Conservation (phyloP, 1,140 invertebrate species). For the Sitobion miscanthi region DNA sequence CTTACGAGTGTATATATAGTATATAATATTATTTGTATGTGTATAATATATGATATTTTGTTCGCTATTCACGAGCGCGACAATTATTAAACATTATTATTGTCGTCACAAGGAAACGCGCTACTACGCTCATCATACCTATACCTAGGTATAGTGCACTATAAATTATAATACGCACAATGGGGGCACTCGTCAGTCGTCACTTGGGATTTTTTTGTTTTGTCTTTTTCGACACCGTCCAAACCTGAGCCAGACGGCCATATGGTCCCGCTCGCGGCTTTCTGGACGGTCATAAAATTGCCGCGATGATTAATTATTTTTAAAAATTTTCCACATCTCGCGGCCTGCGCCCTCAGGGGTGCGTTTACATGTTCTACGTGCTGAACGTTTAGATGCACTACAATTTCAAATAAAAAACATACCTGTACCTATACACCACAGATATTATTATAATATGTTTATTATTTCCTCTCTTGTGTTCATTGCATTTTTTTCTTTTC, state of each 20-base stretch:
- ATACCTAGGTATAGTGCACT: background rate
- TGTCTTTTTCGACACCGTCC: background rate
- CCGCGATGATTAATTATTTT: background rate
- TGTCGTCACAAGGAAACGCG: background rate
- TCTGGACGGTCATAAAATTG: background rate
- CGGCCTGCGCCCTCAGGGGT: background rate
- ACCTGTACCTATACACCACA: background rate
- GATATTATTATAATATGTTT: background rate
- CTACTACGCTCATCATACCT: background rate
- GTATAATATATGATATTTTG: background rate
- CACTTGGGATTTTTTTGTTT: background rate
- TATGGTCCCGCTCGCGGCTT: background rate
- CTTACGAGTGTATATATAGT: too few species aligned
- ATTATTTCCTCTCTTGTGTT: background rate
- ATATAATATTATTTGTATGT: background rate
- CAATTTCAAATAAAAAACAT: background rate
- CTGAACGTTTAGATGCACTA: background rate
- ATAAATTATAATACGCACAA: background rate
- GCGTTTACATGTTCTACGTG: too few species aligned
- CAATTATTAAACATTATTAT: background rate
- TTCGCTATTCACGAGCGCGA: background rate
- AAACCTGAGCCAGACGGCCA: background rate
- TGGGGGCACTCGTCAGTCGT: background rate
- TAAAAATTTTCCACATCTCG: background rate
- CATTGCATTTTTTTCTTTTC: too few species aligned